Percentiles rank a stretch among this genome's conserved stretches.
Conservation (phyloP, 2,113 vertebrate genomes). For the Forbesichthys papilliferus region DNA sequence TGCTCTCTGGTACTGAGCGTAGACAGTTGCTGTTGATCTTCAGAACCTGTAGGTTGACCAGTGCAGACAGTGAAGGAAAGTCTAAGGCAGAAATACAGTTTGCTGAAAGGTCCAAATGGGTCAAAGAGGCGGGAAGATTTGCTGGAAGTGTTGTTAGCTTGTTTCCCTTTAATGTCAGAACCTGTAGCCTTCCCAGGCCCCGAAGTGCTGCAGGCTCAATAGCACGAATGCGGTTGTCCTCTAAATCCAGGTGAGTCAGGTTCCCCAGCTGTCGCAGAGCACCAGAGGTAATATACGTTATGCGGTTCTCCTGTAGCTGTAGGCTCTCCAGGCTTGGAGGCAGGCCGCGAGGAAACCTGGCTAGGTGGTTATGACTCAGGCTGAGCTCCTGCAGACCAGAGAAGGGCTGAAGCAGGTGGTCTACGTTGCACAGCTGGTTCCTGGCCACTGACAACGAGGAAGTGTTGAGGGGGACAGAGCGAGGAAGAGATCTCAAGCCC, state of each 20-base stretch:
- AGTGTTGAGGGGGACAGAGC: constrained; percentile 68
- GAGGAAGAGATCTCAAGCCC: constrained; percentile 73
- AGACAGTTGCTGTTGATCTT: constrained; percentile 79
- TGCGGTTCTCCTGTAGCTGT: constrained; percentile 75
- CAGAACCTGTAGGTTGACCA: constrained; percentile 75
- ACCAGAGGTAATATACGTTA: constrained; percentile 76
- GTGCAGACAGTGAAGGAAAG: constrained; percentile 57
- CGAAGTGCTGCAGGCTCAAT: constrained; percentile 73
- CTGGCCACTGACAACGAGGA: constrained; percentile 72
- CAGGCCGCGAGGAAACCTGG: constrained; percentile 75
- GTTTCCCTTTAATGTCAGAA: constrained; percentile 75
- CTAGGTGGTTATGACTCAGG: constrained; percentile 74
- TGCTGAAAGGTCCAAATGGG: constrained; percentile 71
- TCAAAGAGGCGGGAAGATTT: constrained; percentile 70
- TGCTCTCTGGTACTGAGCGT: constrained; percentile 69
- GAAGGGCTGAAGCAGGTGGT: constrained; percentile 70
- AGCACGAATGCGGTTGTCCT: constrained; percentile 75
- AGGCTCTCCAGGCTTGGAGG: constrained; percentile 76
- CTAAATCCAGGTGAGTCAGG: constrained; percentile 74
- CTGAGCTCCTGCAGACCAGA: constrained; percentile 75
- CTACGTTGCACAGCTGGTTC: constrained; percentile 77
- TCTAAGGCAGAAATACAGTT: constrained; percentile 76
- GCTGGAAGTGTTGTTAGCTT: constrained; percentile 63
- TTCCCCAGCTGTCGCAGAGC: constrained; percentile 71
- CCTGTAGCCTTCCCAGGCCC: constrained; percentile 61